These are phyloP conservation scores for Anas bernieri DNA, from an alignment of 2,797 vertebrate genomes.

Conservation along the genomic window DNA sequence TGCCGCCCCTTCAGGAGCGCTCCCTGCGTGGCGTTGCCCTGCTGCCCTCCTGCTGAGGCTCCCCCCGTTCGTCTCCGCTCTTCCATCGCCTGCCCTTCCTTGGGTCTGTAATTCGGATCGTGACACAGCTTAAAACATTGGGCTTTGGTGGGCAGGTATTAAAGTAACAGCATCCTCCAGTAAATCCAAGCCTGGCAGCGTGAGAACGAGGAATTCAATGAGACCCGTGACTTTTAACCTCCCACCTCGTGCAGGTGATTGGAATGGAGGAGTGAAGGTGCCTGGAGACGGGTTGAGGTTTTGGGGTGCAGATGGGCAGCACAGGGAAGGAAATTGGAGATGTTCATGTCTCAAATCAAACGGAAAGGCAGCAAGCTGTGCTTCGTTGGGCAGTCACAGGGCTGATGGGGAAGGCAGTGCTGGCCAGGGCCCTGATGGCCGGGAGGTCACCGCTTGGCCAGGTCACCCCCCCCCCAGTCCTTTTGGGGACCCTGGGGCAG, in stretches of 20 bases:
- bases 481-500: too few relatives aligned
- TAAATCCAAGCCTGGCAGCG: neutral
- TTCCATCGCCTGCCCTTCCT: neutral
- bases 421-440: rapidly evolving
- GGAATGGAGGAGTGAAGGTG: rapidly evolving
- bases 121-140: rapidly evolving
- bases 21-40: neutral
- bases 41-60: neutral
- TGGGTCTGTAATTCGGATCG: rapidly evolving
- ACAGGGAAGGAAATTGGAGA: neutral
- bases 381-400: rapidly evolving
- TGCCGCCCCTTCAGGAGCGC: rapidly evolving
- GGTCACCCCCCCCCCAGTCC: too few relatives aligned
- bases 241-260: rapidly evolving
- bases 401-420: neutral
- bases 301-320: neutral
- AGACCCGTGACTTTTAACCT: rapidly evolving
- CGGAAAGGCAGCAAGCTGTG: neutral
- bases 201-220: neutral
- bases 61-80: neutral
- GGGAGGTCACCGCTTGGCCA: neutral
- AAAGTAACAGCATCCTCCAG: neutral
- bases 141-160: neutral
- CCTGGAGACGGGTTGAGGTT: rapidly evolving
- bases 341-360: neutral